Evolutionary conservation across 2,797 vertebrate genomes (phyloP).

Genomic region (Danio choprae): DNA sequence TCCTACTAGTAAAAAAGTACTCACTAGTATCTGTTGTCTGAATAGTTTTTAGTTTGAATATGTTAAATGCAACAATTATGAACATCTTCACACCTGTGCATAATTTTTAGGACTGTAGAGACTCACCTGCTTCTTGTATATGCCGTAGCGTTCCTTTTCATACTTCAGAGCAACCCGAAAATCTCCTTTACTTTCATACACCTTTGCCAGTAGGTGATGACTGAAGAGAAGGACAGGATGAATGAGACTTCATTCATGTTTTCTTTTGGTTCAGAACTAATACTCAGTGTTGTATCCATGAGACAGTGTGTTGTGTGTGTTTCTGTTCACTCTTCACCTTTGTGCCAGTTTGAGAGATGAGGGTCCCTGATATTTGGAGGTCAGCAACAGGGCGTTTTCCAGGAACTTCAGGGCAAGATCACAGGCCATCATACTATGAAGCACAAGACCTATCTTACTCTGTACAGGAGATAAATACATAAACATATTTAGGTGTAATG

Average conservation of each 20-base stretch:
- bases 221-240: constrained; percentile 67
- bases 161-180: constrained; percentile 90
- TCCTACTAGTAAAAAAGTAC: too few species aligned
- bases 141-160: constrained; percentile 89
- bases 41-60: too few species aligned
- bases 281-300: background rate
- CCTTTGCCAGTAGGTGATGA: constrained; percentile 89
- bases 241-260: background rate
- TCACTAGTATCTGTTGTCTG: too few species aligned
- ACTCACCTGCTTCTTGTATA: constrained; percentile 89
- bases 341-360: constrained; percentile 88
- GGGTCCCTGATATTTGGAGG: constrained; percentile 86
- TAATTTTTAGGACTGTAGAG: constrained; percentile 5
- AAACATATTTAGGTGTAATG: background rate
- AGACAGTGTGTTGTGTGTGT: constrained; percentile 4
- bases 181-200: constrained; percentile 92
- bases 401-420: constrained; percentile 91
- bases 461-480: constrained; percentile 62
- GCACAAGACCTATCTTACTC: constrained; percentile 92
- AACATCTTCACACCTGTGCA: background rate
- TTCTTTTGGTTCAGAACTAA: background rate
- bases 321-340: constrained; percentile 76
- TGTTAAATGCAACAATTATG: too few species aligned
- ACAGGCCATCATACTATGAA: constrained; percentile 90
- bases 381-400: constrained; percentile 85